A percentile compares a stretch with the other conserved stretches of the same genome.
These are phyloP conservation scores for Temnothorax ravouxi DNA, from an alignment of 2,888 invertebrate genomes.

Conservation along the genomic window DNA sequence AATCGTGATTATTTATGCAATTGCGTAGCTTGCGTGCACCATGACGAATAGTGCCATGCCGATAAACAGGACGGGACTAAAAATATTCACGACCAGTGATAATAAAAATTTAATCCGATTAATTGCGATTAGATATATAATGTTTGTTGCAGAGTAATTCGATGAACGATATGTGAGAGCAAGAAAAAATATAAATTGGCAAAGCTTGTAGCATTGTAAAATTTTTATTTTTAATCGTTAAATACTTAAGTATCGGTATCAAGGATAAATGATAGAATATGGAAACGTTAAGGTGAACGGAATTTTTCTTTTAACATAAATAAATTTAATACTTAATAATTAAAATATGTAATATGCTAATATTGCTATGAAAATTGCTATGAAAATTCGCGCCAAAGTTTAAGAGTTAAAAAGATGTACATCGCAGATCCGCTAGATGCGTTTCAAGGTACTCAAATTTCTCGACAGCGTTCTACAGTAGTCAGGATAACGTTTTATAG, in stretches of 20 bases:
- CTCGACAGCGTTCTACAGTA: background rate
- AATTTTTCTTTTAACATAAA: background rate
- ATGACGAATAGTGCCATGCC: conserved; percentile 63
- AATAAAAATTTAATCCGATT: conserved; percentile 66
- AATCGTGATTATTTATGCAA: conserved; percentile 67
- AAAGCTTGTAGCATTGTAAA: background rate
- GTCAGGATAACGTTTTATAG: background rate
- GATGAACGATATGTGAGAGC: background rate
- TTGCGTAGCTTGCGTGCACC: conserved; percentile 67
- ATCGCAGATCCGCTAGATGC: background rate
- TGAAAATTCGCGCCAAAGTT: background rate
- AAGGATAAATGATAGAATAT: background rate
- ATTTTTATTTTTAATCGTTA: background rate
- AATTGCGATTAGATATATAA: conserved; percentile 61
- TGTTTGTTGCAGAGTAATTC: conserved; percentile 7
- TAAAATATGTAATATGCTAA: too few species aligned
- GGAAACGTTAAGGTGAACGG: background rate
- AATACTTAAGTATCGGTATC: background rate
- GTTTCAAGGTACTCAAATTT: background rate
- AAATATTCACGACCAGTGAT: conserved; percentile 54
- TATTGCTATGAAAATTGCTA: background rate
- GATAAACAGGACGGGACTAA: conserved; percentile 42
- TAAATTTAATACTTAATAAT: background rate
- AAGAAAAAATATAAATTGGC: background rate
- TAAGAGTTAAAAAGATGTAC: background rate